Percentiles rank a stretch among this genome's conserved stretches.
Evolutionary conservation across 2,797 vertebrate genomes (phyloP).

Genomic region (Gobionotothen gibberifrons): DNA sequence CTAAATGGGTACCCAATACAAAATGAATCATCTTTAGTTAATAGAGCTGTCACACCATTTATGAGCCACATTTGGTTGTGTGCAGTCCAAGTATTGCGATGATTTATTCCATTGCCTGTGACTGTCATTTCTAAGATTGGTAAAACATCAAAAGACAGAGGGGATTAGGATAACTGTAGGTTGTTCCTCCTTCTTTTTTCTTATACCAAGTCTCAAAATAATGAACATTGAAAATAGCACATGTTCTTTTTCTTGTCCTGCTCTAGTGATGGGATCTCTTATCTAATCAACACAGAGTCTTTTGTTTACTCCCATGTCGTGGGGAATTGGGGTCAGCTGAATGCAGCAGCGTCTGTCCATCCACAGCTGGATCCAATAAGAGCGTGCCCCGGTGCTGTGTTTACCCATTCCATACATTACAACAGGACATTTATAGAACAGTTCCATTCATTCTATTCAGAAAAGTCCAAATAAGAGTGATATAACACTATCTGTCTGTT

Average conservation of each 20-base stretch:
- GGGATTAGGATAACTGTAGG: slow-evolving; percentile 3
- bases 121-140: slow-evolving; percentile 5
- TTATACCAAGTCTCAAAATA: slow-evolving; percentile 21
- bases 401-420: slow-evolving; percentile 74
- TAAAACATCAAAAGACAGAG: slow-evolving; percentile 2
- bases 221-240: slow-evolving; percentile 26
- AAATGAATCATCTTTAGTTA: slow-evolving; percentile 48
- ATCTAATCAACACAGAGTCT: slow-evolving; percentile 64
- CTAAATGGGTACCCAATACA: slow-evolving; percentile 28
- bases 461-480: background rate
- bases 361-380: slow-evolving; percentile 78
- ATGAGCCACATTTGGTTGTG: slow-evolving; percentile 14
- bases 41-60: slow-evolving; percentile 19
- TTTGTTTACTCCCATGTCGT: slow-evolving; percentile 67
- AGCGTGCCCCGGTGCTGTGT: slow-evolving; percentile 47
- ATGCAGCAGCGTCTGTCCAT: slow-evolving; percentile 57
- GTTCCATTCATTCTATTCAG: slow-evolving; percentile 16
- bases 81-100: background rate
- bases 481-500: slow-evolving; percentile 19
- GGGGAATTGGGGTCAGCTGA: slow-evolving; percentile 69
- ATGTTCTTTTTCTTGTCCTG: slow-evolving; percentile 28
- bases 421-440: slow-evolving; percentile 70
- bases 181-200: slow-evolving; percentile 18
- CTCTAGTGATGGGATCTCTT: slow-evolving; percentile 53
- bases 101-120: slow-evolving; percentile 21